These are phyloP conservation scores for Notolabrus celidotus DNA, from an alignment of 2,797 vertebrate species.

Conservation along the genomic window DNA sequence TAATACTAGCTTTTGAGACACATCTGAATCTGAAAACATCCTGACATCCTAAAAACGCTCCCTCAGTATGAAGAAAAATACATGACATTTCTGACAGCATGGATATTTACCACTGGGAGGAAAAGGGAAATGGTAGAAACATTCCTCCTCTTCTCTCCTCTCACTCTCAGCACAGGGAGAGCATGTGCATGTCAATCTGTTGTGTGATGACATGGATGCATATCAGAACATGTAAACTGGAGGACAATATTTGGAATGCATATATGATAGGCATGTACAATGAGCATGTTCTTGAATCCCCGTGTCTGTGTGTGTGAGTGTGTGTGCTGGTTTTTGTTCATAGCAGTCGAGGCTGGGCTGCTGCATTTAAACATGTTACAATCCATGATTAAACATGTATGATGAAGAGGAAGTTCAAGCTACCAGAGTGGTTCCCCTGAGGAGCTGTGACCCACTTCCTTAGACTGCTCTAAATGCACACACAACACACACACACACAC, in stretches of 20 bases:
- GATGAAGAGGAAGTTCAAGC: constrained; percentile 71
- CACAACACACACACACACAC: constrained; percentile 1
- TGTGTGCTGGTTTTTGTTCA: constrained; percentile 22
- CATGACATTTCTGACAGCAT: not conserved
- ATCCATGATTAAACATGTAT: constrained; percentile 80
- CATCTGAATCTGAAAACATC: not conserved
- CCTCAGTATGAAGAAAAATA: not conserved
- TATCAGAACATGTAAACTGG: not conserved
- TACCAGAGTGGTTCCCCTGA: constrained; percentile 68
- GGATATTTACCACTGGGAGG: not conserved
- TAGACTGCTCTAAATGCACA: constrained; percentile 54
- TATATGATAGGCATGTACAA: not conserved
- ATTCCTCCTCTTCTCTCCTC: not conserved
- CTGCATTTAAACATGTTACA: constrained; percentile 65
- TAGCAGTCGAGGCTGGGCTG: constrained; percentile 19
- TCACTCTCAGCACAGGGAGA: not conserved
- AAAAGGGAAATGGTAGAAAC: not conserved
- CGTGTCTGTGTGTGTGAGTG: constrained; percentile 9
- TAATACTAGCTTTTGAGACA: not conserved
- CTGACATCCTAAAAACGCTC: not conserved
- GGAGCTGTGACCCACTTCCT: constrained; percentile 80
- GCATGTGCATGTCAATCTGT: not conserved
- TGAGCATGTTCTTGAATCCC: not conserved
- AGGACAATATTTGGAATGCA: not conserved
- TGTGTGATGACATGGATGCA: not conserved